A percentile compares a stretch with the other conserved stretches of the same genome.
phyloP scores from a whole-genome alignment of 1,140 invertebrate species.

The Megalopta genalis region DNA sequence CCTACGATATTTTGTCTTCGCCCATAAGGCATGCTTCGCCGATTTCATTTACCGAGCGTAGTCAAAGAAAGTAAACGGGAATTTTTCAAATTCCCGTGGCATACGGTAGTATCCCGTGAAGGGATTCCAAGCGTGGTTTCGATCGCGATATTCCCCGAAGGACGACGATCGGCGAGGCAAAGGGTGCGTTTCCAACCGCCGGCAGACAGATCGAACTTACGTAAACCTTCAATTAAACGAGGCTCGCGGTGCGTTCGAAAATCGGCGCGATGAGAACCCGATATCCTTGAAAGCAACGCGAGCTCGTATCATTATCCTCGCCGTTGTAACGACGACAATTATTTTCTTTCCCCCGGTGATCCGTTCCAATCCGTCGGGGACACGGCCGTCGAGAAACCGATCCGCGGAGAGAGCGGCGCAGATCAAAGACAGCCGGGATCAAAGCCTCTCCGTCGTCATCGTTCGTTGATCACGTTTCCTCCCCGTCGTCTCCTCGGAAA shows the following conservation, averaged over 20 bases:
- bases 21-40: too few relatives aligned
- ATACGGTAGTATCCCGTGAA: background rate
- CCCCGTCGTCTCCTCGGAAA: background rate
- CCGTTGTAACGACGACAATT: constrained; percentile 51
- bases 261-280: constrained; percentile 34
- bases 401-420: constrained; percentile 4
- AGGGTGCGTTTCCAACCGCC: background rate
- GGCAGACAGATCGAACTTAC: background rate
- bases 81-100: background rate
- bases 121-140: background rate
- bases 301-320: constrained; percentile 37
- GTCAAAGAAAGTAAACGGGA: too few relatives aligned
- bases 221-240: constrained; percentile 38
- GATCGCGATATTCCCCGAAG: constrained; percentile 33
- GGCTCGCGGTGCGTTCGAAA: constrained; percentile 14
- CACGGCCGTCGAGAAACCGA: constrained; percentile 28
- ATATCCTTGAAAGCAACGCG: constrained; percentile 48
- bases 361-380: constrained; percentile 3
- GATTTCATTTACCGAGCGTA: too few relatives aligned
- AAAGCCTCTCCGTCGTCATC: constrained; percentile 39
- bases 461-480: constrained; percentile 38
- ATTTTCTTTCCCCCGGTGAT: constrained; percentile 15
- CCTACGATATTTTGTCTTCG: too few relatives aligned
- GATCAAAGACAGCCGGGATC: constrained; percentile 50
- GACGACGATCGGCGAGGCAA: constrained; percentile 14